Percentiles rank a stretch among this genome's conserved stretches.
phyloP scores from a whole-genome alignment of 2,113 vertebrate genomes.

The Xiphorhynchus elegans region DNA sequence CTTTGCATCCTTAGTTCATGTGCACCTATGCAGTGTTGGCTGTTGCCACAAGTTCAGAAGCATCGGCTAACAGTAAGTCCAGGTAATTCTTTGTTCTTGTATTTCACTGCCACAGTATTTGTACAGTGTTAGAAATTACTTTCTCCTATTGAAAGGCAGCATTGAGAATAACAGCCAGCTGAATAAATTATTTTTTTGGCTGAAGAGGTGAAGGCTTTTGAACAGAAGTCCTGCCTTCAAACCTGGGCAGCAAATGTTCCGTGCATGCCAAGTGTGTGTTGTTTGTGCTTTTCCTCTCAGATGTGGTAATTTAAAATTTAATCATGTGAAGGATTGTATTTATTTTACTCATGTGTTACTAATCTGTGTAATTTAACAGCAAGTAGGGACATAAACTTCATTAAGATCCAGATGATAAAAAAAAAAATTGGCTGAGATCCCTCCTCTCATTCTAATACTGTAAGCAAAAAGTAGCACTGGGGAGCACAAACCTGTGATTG shows the following conservation, averaged over 20 bases:
- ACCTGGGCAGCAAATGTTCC: not conserved
- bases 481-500: not conserved
- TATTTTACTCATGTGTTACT: constrained; percentile 58
- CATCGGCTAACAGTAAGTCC: not conserved
- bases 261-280: not conserved
- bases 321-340: constrained; percentile 25
- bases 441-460: not conserved
- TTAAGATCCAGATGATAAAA: constrained; percentile 9
- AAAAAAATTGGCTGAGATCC: not conserved
- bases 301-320: constrained; percentile 31
- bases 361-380: constrained; percentile 54
- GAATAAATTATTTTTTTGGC: not conserved
- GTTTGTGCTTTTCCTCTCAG: constrained; percentile 13
- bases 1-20: not conserved
- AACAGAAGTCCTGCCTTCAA: not conserved
- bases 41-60: not conserved
- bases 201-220: not conserved
- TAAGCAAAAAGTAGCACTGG: not conserved
- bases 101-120: not conserved
- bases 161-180: not conserved
- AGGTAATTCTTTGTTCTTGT: not conserved
- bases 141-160: not conserved
- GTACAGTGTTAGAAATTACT: not conserved
- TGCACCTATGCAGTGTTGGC: not conserved
- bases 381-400: constrained; percentile 44